Conservation (phyloP, 2,797 vertebrate genomes). For the Lacerta agilis region DNA sequence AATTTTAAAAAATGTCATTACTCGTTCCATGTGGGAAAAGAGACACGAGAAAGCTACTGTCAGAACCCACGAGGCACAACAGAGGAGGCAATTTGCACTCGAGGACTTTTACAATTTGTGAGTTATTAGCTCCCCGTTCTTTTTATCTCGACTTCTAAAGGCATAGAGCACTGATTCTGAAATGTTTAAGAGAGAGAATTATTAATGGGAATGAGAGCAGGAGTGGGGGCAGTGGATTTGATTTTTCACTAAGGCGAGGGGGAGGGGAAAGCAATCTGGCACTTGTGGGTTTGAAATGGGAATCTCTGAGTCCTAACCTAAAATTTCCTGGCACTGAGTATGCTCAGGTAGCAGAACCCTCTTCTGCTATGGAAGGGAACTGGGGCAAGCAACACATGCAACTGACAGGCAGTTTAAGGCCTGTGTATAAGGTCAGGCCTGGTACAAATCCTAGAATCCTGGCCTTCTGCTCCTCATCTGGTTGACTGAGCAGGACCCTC, state of each 20-base stretch:
- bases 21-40: background rate
- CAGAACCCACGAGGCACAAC: background rate
- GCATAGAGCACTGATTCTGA: background rate
- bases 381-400: no score
- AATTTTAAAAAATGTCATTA: background rate
- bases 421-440: background rate
- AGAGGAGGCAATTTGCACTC: background rate
- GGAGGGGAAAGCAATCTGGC: background rate
- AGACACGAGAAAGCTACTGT: background rate
- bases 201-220: background rate
- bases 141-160: background rate
- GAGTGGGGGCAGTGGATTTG: background rate
- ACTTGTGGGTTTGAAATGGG: background rate
- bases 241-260: background rate
- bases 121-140: background rate
- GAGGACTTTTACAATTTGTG: background rate
- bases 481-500: background rate
- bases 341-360: background rate
- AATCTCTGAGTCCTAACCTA: background rate
- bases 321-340: background rate
- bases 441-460: background rate
- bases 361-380: background rate
- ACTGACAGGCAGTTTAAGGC: background rate
- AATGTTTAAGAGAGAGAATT: background rate
- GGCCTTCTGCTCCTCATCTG: background rate